Evolutionary conservation across 2,797 vertebrate genomes (phyloP), one percentile per base, ranked within the genome.

Genomic region (Bradypodion pumilum): DNA sequence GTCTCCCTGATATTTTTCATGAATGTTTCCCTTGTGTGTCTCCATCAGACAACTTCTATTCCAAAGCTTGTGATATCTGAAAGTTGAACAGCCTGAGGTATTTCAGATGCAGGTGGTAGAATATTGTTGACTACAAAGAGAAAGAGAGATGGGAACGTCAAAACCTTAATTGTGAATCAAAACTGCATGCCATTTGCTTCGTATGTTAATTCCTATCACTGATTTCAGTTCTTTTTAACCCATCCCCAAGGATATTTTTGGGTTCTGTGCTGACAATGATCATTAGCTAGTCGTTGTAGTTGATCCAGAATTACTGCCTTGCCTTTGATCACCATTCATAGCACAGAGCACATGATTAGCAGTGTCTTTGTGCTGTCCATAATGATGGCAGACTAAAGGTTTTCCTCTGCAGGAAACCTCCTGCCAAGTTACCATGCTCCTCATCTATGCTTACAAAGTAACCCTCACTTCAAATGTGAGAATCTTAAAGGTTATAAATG

Each of bases 191-290:
- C 83, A 35, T 29, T 25, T 0, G 29, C 63, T 35, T 62, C 49
- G 89, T 85, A 69, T 82, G 88, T 92, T 90, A 91, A 92, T 90
- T 92, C 86, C 81, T 83, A 88, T 65, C 77, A 82, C 82, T 89
- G 79, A 65, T 29, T 90, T 66, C 86, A 81, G 80, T 29, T 12
- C 12, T 60, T 49, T 35, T 62, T 16, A 15, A 32, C 7, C 9
- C 52, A 6, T 73, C 73, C 84, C 83, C 42, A 44, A 87, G 86
- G 90, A 84, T 85, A 85, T 86, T 89, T n/a, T 89, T 86, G 81
- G 44, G 80, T 92, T 86, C 74, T 83, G 12, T 78, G 85, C 32
- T 62, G 68, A 70, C 40, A 70, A 46, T 87, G 82, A 91, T 93
- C 89, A 87, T 92, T 90, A 91, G 70, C 82, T 84, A 85, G 79